Evolutionary conservation across 1,140 invertebrate species (phyloP), one percentile per base, ranked within the genome.

Genomic region (Bombus ignitus): DNA sequence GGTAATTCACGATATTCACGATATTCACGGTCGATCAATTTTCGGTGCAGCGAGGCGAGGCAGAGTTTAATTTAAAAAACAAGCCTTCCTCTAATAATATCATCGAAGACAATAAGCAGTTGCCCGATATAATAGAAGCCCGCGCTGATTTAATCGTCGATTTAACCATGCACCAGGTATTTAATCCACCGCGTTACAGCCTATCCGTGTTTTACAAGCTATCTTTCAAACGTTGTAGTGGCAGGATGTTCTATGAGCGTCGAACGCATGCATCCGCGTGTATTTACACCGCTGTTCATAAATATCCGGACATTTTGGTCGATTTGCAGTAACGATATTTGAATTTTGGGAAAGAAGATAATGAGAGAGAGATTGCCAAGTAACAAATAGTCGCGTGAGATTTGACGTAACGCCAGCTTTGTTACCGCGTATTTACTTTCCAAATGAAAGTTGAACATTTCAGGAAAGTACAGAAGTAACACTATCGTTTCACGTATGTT

Each of bases 11-110:
- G 79, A 76, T 86, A 86, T 86, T 82, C 84, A 59, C 84, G 79
- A 86, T 86, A 86, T 86, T 82, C 84, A 81, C 84, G 42, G 84
- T 10, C 80, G 71, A 76, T 72, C 39, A 39, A 76, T 76, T 86
- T 76, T 82, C 70, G 70, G 44, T 66, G 57, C 59, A 35, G 25
- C 35, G 22, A 47, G n/a, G 22, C 62, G 79, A 39, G 76, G 18
- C 32, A 39, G 71, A 73, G 70, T 82, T 71, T 59, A 86, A 76
- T 86, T 75, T 71, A 71, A 86, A 86, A 81, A 74, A 81, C 42
- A 39, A 39, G 81, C 74, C 66, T 57, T 81, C 83, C 44, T 35
- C 32, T 2, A 44, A 59, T 42, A 3, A 25, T 10, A 12, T 32
- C 3, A 22, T 25, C 22, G 53, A 59, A 59, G 44, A 71, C 66